A percentile compares a stretch with the other conserved stretches of the same genome.
Conservation (phyloP, 2,113 vertebrate genomes). For the Xiphias gladius region DNA sequence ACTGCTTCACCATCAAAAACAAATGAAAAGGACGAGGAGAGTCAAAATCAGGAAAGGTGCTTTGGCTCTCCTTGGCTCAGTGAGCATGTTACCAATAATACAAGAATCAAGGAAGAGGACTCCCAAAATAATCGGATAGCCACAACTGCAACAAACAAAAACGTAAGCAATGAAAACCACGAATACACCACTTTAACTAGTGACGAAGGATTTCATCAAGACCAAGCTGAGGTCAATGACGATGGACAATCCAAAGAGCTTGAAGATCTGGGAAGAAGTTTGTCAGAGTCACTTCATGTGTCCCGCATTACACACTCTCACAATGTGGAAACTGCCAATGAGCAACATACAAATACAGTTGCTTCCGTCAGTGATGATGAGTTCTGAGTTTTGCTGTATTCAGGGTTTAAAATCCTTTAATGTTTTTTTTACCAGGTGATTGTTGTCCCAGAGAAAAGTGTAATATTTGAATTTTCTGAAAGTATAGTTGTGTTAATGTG, state of each 20-base stretch:
- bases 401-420: neutral
- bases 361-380: conserved; percentile 77
- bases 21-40: conserved; percentile 38
- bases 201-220: conserved; percentile 30
- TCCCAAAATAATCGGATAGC: conserved; percentile 19
- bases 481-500: conserved; percentile 23
- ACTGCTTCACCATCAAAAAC: conserved; percentile 13
- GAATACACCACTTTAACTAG: conserved; percentile 16
- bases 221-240: conserved; percentile 17
- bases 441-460: conserved; percentile 22
- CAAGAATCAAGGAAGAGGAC: conserved; percentile 31
- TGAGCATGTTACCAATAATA: conserved; percentile 12
- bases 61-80: conserved; percentile 1
- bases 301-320: conserved; percentile 52
- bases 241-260: conserved; percentile 61
- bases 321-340: conserved; percentile 11
- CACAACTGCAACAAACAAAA: neutral
- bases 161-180: conserved; percentile 30
- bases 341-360: conserved; percentile 36
- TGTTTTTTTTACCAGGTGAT: conserved; percentile 20
- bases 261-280: conserved; percentile 74
- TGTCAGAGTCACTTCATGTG: conserved; percentile 75
- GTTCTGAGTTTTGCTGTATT: conserved; percentile 69
- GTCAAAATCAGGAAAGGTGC: neutral
- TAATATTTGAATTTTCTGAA: neutral